Percentiles rank a stretch among this genome's conserved stretches.
phyloP scores from a whole-genome alignment of 2,113 vertebrate species.

The Solea senegalensis region DNA sequence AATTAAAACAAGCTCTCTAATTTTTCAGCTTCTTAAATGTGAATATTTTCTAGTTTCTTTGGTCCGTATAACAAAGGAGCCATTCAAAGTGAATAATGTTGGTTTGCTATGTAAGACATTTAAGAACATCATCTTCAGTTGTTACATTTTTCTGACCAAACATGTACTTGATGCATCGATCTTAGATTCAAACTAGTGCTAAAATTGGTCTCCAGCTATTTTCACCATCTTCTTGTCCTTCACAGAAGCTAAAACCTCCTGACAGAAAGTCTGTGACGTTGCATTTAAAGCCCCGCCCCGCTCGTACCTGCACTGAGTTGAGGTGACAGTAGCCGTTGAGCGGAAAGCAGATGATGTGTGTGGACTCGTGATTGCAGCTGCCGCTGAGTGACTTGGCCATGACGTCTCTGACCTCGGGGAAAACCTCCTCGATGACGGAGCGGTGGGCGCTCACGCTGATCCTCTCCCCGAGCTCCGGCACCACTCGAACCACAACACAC shows the following conservation, averaged over 20 bases:
- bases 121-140: too few relatives aligned
- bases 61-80: too few relatives aligned
- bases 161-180: too few relatives aligned
- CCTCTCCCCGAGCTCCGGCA: slow-evolving; percentile 90
- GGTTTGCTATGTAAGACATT: too few relatives aligned
- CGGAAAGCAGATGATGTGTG: slow-evolving; percentile 90
- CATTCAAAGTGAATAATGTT: too few relatives aligned
- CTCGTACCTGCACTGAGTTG: slow-evolving; percentile 68
- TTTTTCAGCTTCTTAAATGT: too few relatives aligned
- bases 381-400: slow-evolving; percentile 87
- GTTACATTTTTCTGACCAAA: too few relatives aligned
- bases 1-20: too few relatives aligned
- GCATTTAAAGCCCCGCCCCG: not conserved
- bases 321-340: slow-evolving; percentile 91
- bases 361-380: slow-evolving; percentile 82
- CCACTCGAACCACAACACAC: slow-evolving; percentile 91
- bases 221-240: too few relatives aligned
- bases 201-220: too few relatives aligned
- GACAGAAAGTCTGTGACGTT: not conserved
- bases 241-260: not conserved
- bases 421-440: slow-evolving; percentile 91
- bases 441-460: slow-evolving; percentile 89
- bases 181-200: too few relatives aligned
- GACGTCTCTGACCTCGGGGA: slow-evolving; percentile 90
- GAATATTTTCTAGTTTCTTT: too few relatives aligned